These are phyloP conservation scores for Ceyx cyanopectus DNA, from an alignment of 2,113 vertebrate genomes.

Conservation along the genomic window DNA sequence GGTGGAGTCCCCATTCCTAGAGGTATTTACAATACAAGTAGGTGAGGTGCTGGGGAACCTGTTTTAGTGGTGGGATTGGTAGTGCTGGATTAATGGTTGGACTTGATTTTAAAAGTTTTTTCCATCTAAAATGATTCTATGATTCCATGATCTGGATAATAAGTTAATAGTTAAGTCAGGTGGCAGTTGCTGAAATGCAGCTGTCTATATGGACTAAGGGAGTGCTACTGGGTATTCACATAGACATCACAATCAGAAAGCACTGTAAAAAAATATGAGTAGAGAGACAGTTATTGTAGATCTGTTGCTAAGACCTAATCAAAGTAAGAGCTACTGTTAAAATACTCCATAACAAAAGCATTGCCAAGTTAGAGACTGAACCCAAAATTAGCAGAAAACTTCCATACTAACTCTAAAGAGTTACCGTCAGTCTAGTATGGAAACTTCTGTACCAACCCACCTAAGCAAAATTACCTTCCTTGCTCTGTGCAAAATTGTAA, in stretches of 20 bases:
- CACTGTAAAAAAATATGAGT: accelerated
- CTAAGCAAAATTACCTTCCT: background rate
- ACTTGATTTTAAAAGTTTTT: too few species aligned
- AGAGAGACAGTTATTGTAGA: background rate
- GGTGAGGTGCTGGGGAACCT: too few species aligned
- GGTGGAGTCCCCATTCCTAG: too few species aligned
- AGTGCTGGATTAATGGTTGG: too few species aligned
- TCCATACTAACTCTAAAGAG: background rate
- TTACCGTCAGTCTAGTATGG: accelerated
- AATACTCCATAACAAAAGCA: accelerated
- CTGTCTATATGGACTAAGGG: background rate
- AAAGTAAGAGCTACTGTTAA: background rate
- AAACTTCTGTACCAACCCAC: background rate
- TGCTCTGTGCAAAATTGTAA: background rate
- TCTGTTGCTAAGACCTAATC: background rate
- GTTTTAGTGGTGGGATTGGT: too few species aligned
- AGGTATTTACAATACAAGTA: too few species aligned
- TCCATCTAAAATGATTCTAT: too few species aligned
- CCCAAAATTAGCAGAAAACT: background rate
- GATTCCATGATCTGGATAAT: background rate
- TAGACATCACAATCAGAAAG: background rate
- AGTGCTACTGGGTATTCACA: accelerated
- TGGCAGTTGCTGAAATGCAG: accelerated
- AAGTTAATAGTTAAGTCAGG: background rate
- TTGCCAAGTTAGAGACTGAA: background rate